Evolutionary conservation across 2,888 invertebrate genomes (phyloP), one percentile per base, ranked within the genome.

Genomic region (Seira ritae): DNA sequence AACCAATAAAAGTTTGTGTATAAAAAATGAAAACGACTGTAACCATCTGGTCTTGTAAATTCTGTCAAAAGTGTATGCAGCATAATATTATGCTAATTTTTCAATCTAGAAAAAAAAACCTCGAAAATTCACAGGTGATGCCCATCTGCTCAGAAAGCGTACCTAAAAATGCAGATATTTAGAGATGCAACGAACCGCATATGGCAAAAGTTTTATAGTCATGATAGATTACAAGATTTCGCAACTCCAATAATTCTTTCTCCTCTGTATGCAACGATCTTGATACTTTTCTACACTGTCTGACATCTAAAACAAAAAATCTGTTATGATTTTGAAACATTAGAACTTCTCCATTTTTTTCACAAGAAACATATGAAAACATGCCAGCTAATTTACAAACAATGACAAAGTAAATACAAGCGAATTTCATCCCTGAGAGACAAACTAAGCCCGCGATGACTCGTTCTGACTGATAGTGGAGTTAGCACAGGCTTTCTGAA

Each of bases 111-210:
- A n/a, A n/a, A 24, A 62, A 62, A 62, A 1, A 8, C 17, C 62
- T 50, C 12, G 69, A 42, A 68, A 76, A 69, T 76, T 76, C 77
- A 42, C 42, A 78, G 78, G 78, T 78, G 78, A 71, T 78, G 71
- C 70, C 23, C 78, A 78, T 70, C 70, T 78, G 78, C 71, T 78
- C 78, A 78, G 71, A 78, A 75, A 73, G 62, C 62, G 42, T 60
- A 60, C 60, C 24, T 60, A 60, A 19, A 42, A 42, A 42, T 42
- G 42, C 42, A 42, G 42, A 42, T 12, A 42, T 42, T 42, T n/a
- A n/a, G n/a, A 42, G 12, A 42, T 42, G 42, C 4, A 42, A 42
- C 42, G 12, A 4, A 42, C 42, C 6, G 6, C 42, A 42, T 42
- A 42, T 42, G 42, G 42, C 42, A 42, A 42, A 8, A 42, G 4